Conservation (phyloP, 1,140 invertebrate genomes). For the Drosophila arawakana region DNA sequence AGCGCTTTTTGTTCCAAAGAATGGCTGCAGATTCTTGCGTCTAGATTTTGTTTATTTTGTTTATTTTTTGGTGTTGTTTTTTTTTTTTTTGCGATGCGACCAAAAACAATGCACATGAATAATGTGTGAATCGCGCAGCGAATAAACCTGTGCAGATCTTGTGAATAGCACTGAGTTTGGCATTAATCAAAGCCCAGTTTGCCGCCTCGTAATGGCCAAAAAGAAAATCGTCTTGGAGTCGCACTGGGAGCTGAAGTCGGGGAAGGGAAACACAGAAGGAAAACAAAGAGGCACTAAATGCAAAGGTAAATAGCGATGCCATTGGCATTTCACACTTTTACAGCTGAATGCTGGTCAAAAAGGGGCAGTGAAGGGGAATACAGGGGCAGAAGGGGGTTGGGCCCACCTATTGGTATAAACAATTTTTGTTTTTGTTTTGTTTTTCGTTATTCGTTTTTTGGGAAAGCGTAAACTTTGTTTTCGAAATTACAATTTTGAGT, state of each 20-base stretch:
- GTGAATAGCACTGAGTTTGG: constrained; percentile 67
- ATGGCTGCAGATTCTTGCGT: constrained; percentile 80
- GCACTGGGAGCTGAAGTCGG: background rate
- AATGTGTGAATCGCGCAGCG: constrained; percentile 77
- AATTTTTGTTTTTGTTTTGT: constrained; percentile 31
- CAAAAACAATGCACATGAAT: constrained; percentile 79
- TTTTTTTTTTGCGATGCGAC: constrained; percentile 69
- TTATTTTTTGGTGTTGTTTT: constrained; percentile 37
- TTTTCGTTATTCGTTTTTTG: constrained; percentile 18
- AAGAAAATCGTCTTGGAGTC: background rate
- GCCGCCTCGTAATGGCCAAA: constrained; percentile 72
- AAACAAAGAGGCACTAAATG: constrained; percentile 64
- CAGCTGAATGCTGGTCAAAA: constrained; percentile 54
- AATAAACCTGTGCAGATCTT: constrained; percentile 75
- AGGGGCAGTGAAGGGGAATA: constrained; percentile 7
- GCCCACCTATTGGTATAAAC: constrained; percentile 67
- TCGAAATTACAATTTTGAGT: constrained; percentile 64
- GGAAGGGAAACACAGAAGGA: constrained; percentile 18
- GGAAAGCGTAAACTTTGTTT: constrained; percentile 79
- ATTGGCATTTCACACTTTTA: constrained; percentile 82
- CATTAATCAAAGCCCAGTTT: constrained; percentile 79
- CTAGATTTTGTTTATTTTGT: constrained; percentile 81
- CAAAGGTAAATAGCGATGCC: constrained; percentile 70
- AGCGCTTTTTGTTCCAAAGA: constrained; percentile 53
- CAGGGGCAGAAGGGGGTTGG: constrained; percentile 35